Conservation (phyloP, 23 tunicate species). For the Phallusia fumigata region DNA sequence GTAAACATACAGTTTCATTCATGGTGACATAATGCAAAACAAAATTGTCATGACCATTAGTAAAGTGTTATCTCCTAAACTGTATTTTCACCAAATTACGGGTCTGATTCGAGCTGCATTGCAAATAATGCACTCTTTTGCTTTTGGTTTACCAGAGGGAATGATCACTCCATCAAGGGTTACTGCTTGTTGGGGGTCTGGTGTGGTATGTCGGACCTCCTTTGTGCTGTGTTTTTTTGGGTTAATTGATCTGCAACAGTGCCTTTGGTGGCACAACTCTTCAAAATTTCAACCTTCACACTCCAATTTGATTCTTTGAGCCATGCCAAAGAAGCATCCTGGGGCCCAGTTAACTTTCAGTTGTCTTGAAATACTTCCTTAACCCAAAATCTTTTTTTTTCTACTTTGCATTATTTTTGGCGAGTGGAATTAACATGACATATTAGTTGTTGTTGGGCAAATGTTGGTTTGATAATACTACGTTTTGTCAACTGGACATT, state of each 20-base stretch:
- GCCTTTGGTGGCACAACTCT: slow-evolving; percentile 92
- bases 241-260: too few species aligned
- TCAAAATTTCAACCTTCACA: slow-evolving; percentile 61
- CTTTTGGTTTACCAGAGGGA: slow-evolving; percentile 58
- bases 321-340: slow-evolving; percentile 82
- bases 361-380: slow-evolving; percentile 31
- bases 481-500: slow-evolving; percentile 36
- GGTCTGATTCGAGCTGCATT: too few species aligned
- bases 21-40: too few species aligned
- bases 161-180: slow-evolving; percentile 39
- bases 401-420: slow-evolving; percentile 42
- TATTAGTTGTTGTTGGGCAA: slow-evolving; percentile 72
- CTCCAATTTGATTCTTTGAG: too few species aligned
- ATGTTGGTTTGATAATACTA: slow-evolving; percentile 78
- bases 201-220: slow-evolving; percentile 46
- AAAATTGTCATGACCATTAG: too few species aligned
- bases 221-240: slow-evolving; percentile 62
- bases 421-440: slow-evolving; percentile 39
- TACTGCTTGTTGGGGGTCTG: slow-evolving; percentile 29
- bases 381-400: slow-evolving; percentile 14
- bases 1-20: too few species aligned
- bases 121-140: too few species aligned
- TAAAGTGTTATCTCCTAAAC: too few species aligned
- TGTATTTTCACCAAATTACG: too few species aligned
- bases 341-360: slow-evolving; percentile 51